Percentiles rank a stretch among this genome's conserved stretches.
Conservation (phyloP, 2,797 vertebrate genomes). For the Knipowitschia caucasica region DNA sequence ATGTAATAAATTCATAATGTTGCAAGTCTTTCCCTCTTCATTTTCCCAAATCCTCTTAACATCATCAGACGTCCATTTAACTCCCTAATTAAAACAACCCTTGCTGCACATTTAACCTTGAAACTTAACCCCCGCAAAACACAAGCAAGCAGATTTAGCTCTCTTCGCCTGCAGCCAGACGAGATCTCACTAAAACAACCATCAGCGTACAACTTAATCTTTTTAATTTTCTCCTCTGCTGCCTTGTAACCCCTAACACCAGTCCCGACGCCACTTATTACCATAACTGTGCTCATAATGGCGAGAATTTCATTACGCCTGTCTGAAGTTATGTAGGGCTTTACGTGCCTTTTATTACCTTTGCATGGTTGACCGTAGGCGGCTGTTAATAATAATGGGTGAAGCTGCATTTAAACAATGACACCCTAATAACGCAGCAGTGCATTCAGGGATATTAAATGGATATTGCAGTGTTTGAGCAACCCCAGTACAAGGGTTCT, state of each 20-base stretch:
- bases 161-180: neutral
- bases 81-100: conserved; percentile 6
- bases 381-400: conserved; percentile 77
- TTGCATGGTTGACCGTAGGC: conserved; percentile 70
- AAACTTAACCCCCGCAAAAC: conserved; percentile 23
- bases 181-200: conserved; percentile 34
- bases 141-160: conserved; percentile 8
- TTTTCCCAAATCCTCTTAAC: neutral
- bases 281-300: conserved; percentile 59
- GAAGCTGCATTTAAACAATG: conserved; percentile 74
- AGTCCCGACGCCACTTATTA: conserved; percentile 59
- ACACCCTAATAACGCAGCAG: conserved; percentile 74
- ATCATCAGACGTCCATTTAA: neutral
- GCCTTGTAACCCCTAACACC: conserved; percentile 59
- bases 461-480: conserved; percentile 74
- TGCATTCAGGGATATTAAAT: conserved; percentile 73
- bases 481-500: conserved; percentile 26
- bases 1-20: neutral
- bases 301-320: conserved; percentile 71
- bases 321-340: conserved; percentile 73
- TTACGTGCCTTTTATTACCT: conserved; percentile 73
- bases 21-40: neutral
- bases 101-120: conserved; percentile 37
- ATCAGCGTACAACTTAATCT: conserved; percentile 56
- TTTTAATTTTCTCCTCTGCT: conserved; percentile 74